phyloP scores from a whole-genome alignment of 2,113 vertebrate species.

The Isurus oxyrinchus region DNA sequence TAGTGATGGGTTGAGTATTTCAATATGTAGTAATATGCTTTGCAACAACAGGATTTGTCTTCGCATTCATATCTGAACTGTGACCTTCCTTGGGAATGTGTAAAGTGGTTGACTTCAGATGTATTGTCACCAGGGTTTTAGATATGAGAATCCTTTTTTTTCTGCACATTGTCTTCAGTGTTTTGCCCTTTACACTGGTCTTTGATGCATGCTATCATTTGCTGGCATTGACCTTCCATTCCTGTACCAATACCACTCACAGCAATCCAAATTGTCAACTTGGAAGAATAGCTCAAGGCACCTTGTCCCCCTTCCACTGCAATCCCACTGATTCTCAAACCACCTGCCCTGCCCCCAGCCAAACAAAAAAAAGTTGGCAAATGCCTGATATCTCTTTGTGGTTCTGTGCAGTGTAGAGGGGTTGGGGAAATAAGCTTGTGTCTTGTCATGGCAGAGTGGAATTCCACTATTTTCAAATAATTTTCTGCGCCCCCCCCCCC shows the following conservation, averaged over 20 bases:
- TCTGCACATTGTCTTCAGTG: too few relatives aligned
- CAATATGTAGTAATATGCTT: not conserved
- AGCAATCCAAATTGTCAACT: not conserved
- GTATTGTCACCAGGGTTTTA: not conserved
- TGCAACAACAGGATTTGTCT: not conserved
- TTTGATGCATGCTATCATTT: not conserved
- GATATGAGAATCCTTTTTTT: not conserved
- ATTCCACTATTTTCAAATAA: not conserved
- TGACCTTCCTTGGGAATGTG: not conserved
- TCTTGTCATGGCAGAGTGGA: not conserved
- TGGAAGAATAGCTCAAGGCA: not conserved
- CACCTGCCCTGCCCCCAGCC: not conserved
- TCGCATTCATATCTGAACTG: not conserved
- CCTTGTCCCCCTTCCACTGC: not conserved
- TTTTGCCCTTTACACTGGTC: not conserved
- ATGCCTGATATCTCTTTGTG: not conserved
- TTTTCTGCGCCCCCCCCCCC: too few relatives aligned
- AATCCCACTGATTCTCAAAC: not conserved
- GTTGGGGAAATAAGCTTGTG: not conserved
- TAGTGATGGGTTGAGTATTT: not conserved
- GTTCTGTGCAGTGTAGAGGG: not conserved
- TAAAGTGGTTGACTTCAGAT: not conserved
- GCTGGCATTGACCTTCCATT: not conserved
- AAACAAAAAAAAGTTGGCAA: not conserved
- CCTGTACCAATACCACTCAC: not conserved